phyloP scores from a whole-genome alignment of 2,797 vertebrate species.

The Gymnothorax javanicus region DNA sequence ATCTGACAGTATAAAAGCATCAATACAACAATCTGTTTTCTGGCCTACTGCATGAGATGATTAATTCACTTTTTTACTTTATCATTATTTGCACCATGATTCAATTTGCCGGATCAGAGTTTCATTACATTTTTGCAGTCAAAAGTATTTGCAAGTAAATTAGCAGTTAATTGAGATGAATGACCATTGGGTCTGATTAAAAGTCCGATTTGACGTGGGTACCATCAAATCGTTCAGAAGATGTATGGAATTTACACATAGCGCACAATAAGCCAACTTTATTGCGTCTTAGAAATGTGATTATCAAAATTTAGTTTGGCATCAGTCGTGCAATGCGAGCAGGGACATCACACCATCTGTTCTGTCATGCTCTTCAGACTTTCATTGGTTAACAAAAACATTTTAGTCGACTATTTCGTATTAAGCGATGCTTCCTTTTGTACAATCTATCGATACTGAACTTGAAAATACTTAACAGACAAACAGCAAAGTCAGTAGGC shows the following conservation, averaged over 20 bases:
- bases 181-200: neutral
- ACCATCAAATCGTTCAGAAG: neutral
- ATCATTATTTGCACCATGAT: neutral
- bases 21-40: neutral
- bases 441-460: conserved; percentile 23
- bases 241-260: neutral
- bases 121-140: neutral
- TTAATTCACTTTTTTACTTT: neutral
- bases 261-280: neutral
- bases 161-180: neutral
- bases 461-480: conserved; percentile 17
- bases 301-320: neutral
- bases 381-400: conserved; percentile 21
- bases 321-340: neutral
- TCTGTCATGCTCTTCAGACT: conserved; percentile 14
- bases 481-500: neutral
- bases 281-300: neutral
- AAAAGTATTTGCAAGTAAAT: neutral
- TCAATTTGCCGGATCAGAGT: neutral
- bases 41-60: neutral
- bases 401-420: conserved; percentile 34
- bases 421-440: conserved; percentile 33
- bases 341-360: neutral
- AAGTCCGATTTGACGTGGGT: neutral
- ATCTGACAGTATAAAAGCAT: neutral